Evolutionary conservation across 2,888 invertebrate genomes (phyloP).

Genomic region (Andrena flavipes): DNA sequence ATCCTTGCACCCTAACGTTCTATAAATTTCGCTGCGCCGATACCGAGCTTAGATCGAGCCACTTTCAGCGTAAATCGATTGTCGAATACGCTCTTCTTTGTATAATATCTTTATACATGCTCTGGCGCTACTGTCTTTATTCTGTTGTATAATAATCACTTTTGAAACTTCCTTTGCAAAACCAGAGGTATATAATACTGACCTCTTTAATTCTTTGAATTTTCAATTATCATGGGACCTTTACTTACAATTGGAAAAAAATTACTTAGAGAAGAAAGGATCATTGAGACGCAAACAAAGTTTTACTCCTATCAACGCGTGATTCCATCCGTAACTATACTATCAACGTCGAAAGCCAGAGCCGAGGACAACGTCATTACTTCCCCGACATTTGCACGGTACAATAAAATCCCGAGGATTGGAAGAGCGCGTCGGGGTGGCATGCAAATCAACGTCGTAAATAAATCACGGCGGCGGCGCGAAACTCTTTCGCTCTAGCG

Average conservation of each 20-base stretch:
- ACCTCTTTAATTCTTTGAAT: neutral
- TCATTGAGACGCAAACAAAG: neutral
- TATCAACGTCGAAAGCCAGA: neutral
- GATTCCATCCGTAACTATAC: neutral
- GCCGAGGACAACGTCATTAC: neutral
- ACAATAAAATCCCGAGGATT: conserved; percentile 14
- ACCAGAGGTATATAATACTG: too few relatives aligned
- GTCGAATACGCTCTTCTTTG: conserved; percentile 15
- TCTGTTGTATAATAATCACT: neutral
- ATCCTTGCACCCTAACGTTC: conserved; percentile 12
- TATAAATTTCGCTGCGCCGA: conserved; percentile 49
- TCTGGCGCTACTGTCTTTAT: neutral
- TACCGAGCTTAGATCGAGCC: conserved; percentile 18
- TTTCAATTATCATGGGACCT: neutral
- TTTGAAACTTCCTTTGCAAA: neutral
- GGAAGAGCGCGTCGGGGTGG: neutral
- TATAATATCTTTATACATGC: conserved; percentile 59
- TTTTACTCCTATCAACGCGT: neutral
- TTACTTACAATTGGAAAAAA: neutral
- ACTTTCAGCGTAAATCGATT: conserved; percentile 34
- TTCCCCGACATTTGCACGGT: conserved; percentile 11
- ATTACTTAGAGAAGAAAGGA: neutral
- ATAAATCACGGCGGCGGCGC: conserved; percentile 22
- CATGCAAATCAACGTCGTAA: conserved; percentile 24
- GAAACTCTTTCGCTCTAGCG: conserved; percentile 4